Evolutionary conservation across 37 sponge, comb jelly and placozoan species (phyloP).

Genomic region (Dysidea cf. avara): DNA sequence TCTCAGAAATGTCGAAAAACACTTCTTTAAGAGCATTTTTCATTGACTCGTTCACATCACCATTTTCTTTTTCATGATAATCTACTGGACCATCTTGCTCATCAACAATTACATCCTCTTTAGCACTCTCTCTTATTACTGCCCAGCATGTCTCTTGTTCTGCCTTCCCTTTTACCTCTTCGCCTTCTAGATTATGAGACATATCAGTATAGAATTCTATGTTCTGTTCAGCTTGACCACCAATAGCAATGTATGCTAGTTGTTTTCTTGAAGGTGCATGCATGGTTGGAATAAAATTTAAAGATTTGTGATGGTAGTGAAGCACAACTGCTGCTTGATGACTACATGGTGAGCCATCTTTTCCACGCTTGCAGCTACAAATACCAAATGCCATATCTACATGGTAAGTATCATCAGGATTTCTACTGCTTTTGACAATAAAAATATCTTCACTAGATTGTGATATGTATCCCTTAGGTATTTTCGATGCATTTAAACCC

Average conservation of each 20-base stretch:
- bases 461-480: too few relatives aligned
- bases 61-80: too few relatives aligned
- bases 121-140: background rate
- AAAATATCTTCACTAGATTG: too few relatives aligned
- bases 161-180: background rate
- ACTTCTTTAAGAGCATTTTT: too few relatives aligned
- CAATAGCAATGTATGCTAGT: slow-evolving; percentile 8
- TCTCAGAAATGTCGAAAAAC: too few relatives aligned
- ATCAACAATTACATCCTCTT: too few relatives aligned
- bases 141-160: background rate
- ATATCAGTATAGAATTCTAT: background rate
- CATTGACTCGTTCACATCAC: too few relatives aligned
- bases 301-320: background rate
- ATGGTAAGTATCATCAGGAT: background rate
- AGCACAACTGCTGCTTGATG: slow-evolving; percentile 9
- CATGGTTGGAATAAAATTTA: background rate
- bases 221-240: background rate
- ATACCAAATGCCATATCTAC: background rate
- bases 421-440: too few relatives aligned
- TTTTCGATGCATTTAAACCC: background rate
- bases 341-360: slow-evolving; percentile 19
- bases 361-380: slow-evolving; percentile 1
- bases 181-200: too few relatives aligned
- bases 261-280: background rate
- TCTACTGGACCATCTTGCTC: background rate